Evolutionary conservation across 2,797 vertebrate genomes (phyloP).

Genomic region (Schizopygopsis pylzovi): DNA sequence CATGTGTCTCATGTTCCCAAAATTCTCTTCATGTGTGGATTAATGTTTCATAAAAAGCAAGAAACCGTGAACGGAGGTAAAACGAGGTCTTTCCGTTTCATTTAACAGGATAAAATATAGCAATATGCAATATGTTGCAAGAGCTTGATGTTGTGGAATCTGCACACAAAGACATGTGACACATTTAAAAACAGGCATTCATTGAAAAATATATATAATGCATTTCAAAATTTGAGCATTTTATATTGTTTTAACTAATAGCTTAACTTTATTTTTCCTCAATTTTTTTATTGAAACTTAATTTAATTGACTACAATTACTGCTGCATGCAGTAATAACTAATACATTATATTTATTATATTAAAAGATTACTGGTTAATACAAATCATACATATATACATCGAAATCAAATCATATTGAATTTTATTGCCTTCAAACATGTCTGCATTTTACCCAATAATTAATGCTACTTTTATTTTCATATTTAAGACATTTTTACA

Average conservation of each 20-base stretch:
- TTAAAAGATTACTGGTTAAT: neutral
- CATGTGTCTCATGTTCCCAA: slow-evolving; percentile 3
- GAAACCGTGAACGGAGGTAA: neutral
- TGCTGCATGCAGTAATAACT: neutral
- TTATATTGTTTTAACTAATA: neutral
- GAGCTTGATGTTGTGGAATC: neutral
- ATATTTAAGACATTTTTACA: neutral
- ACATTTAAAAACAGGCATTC: neutral
- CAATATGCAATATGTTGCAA: neutral
- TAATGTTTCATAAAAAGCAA: neutral
- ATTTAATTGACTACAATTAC: neutral
- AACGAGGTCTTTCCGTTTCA: neutral
- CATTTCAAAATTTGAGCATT: neutral
- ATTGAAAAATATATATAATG: neutral
- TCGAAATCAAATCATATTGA: neutral
- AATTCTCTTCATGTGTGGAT: neutral
- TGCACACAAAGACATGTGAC: too few relatives aligned
- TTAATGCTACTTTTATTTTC: neutral
- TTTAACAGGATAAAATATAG: neutral
- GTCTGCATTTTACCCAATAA: neutral
- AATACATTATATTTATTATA: too few relatives aligned
- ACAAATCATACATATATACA: neutral
- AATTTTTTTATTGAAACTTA: neutral
- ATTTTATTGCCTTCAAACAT: neutral
- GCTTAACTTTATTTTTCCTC: neutral